Evolutionary conservation across 1,140 invertebrate genomes (phyloP).

Genomic region (Diorhabda elongata): DNA sequence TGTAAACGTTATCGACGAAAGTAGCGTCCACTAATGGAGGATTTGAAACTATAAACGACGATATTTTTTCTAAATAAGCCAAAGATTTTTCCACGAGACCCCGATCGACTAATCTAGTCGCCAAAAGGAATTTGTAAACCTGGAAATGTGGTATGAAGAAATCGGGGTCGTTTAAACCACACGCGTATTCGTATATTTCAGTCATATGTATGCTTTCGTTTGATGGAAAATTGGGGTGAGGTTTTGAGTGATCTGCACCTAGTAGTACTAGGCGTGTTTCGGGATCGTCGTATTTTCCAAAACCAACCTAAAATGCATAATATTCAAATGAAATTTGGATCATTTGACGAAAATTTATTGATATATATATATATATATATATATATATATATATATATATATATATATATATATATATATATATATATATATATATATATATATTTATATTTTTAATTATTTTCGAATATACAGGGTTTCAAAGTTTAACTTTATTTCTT

Average conservation of each 20-base stretch:
- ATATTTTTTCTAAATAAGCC: constrained; percentile 77
- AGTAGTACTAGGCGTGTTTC: constrained; percentile 73
- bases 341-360: too few relatives aligned
- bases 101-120: constrained; percentile 71
- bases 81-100: constrained; percentile 74
- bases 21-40: constrained; percentile 54
- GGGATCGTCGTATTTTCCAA: constrained; percentile 54
- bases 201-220: constrained; percentile 88
- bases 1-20: constrained; percentile 63
- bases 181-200: constrained; percentile 91
- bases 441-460: too few relatives aligned
- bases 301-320: constrained; percentile 44
- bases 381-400: too few relatives aligned
- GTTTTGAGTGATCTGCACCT: constrained; percentile 63
- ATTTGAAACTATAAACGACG: constrained; percentile 59
- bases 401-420: too few relatives aligned
- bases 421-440: too few relatives aligned
- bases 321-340: background rate
- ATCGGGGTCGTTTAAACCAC: constrained; percentile 71
- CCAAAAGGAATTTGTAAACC: constrained; percentile 70
- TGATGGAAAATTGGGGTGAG: constrained; percentile 67
- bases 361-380: too few relatives aligned
- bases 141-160: constrained; percentile 70
- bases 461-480: too few relatives aligned
- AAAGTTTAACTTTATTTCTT: too few relatives aligned